Percentiles rank a stretch among this genome's conserved stretches.
phyloP scores from a whole-genome alignment of 2,888 invertebrate genomes.

The Syrphus vitripennis region DNA sequence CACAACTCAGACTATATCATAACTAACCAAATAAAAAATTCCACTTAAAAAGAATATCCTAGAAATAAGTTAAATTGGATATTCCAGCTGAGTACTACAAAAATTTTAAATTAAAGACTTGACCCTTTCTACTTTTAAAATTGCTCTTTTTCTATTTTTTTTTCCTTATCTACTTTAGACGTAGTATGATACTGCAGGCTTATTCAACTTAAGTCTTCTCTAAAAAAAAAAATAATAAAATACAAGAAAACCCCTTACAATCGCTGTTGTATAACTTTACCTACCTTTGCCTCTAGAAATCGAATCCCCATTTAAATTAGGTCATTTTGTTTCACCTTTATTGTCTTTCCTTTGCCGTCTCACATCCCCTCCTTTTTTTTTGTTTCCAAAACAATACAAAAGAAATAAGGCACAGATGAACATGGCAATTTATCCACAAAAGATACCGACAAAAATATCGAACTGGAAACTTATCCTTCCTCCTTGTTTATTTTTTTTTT shows the following conservation, averaged over 20 bases:
- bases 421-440: slow-evolving; percentile 33
- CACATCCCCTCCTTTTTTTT: not conserved
- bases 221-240: not conserved
- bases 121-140: not conserved
- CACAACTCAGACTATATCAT: too few species aligned
- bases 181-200: not conserved
- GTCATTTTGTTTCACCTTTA: slow-evolving; percentile 59
- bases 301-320: slow-evolving; percentile 64
- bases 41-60: too few species aligned
- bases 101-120: not conserved
- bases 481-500: not conserved
- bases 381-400: slow-evolving; percentile 3
- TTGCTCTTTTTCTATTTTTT: not conserved
- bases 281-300: slow-evolving; percentile 17
- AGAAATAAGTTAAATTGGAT: not conserved
- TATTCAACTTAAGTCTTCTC: not conserved
- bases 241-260: not conserved
- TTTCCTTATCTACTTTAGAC: not conserved
- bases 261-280: too few species aligned
- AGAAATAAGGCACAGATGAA: slow-evolving; percentile 5
- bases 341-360: slow-evolving; percentile 24
- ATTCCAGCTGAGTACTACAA: not conserved
- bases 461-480: slow-evolving; percentile 14
- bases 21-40: too few species aligned
- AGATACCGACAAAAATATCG: slow-evolving; percentile 39